These are phyloP conservation scores for Dryocosmus kuriphilus DNA, from an alignment of 2,888 invertebrate species.

Conservation along the genomic window DNA sequence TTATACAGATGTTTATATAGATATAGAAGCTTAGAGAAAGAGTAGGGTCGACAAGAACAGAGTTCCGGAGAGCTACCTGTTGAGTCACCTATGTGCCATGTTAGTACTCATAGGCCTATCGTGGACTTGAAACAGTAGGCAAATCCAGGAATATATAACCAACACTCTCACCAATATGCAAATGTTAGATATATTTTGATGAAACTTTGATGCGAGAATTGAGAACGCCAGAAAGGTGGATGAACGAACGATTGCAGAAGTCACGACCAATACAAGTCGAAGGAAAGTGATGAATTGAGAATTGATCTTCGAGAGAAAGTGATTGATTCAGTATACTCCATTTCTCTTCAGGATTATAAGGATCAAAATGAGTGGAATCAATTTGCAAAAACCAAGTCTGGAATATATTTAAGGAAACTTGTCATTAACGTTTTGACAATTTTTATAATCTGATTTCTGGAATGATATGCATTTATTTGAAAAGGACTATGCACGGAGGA, in stretches of 20 bases:
- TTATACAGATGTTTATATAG: background rate
- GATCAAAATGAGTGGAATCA: too few relatives aligned
- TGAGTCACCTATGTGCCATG: conserved; percentile 37
- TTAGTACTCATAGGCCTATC: conserved; percentile 23
- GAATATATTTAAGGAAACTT: too few relatives aligned
- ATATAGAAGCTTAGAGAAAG: background rate
- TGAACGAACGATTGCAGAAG: conserved; percentile 7
- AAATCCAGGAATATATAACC: background rate
- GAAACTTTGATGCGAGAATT: conserved; percentile 2
- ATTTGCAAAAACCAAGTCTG: too few relatives aligned
- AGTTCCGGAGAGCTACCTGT: conserved; percentile 36
- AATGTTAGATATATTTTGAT: background rate
- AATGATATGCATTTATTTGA: background rate
- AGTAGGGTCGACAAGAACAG: conserved; percentile 17
- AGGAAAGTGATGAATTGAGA: background rate
- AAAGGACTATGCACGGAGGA: too few relatives aligned
- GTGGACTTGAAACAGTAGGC: conserved; percentile 15
- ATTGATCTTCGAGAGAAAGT: background rate
- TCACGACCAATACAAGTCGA: background rate
- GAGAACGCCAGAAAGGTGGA: background rate
- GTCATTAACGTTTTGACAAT: too few relatives aligned
- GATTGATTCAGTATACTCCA: background rate
- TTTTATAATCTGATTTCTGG: background rate
- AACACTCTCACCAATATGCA: background rate
- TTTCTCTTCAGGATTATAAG: too few relatives aligned